Percentiles rank a stretch among this genome's conserved stretches.
These are phyloP conservation scores for Cichlasoma orientale DNA, from an alignment of 2,797 vertebrate genomes.

Conservation along the genomic window DNA sequence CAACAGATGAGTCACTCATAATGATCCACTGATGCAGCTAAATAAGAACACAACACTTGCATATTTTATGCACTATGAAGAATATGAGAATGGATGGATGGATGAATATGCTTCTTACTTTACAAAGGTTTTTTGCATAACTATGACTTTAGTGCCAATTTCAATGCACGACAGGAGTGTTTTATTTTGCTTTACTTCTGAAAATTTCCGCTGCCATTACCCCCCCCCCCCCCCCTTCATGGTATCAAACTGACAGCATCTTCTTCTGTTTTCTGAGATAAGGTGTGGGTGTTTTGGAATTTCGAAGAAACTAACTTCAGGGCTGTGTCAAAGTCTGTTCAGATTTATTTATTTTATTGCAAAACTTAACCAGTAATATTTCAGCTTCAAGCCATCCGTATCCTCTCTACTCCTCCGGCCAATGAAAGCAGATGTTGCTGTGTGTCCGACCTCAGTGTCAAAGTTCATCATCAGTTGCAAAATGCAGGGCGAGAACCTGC, in stretches of 20 bases:
- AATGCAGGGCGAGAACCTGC: not conserved
- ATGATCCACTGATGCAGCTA: slow-evolving; percentile 1
- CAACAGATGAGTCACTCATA: not conserved
- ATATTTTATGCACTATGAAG: not conserved
- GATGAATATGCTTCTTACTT: not conserved
- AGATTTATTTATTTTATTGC: not conserved
- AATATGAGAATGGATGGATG: too few relatives aligned
- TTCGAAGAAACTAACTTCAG: not conserved
- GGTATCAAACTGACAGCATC: not conserved
- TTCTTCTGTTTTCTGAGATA: not conserved
- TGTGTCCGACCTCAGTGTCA: not conserved
- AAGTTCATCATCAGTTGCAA: not conserved
- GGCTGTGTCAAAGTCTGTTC: not conserved
- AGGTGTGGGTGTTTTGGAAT: not conserved
- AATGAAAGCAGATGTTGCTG: not conserved
- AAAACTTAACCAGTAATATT: not conserved
- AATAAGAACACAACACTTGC: not conserved
- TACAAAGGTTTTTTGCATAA: not conserved
- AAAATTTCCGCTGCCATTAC: too few relatives aligned
- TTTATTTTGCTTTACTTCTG: too few relatives aligned
- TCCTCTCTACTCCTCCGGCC: not conserved
- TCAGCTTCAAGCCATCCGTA: not conserved
- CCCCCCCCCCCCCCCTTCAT: too few relatives aligned
- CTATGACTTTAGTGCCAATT: not conserved
- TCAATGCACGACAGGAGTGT: not conserved